These are phyloP conservation scores for Oxyscelio sp. DNA, from an alignment of 2,888 invertebrate genomes.

Conservation along the genomic window DNA sequence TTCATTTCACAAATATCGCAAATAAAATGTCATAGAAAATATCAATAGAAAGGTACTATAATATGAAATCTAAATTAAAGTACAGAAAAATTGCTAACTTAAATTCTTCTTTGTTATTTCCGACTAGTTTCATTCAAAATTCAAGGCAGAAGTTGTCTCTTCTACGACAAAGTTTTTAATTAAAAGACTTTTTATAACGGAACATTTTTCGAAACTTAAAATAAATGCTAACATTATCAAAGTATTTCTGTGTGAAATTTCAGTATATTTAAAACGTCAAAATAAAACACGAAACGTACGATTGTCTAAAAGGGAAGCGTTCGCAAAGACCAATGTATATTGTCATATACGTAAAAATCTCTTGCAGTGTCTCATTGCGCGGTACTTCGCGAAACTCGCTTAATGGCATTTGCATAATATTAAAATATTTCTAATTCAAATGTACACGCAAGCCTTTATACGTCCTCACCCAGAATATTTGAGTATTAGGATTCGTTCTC, in stretches of 20 bases:
- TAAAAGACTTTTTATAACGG: neutral
- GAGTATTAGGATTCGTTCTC: slow-evolving; percentile 82
- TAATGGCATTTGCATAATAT: slow-evolving; percentile 87
- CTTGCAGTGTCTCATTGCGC: slow-evolving; percentile 30
- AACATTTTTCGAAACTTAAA: neutral
- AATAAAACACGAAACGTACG: slow-evolving; percentile 4
- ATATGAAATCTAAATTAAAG: too few species aligned
- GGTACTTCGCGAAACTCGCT: slow-evolving; percentile 77
- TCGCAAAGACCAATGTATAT: slow-evolving; percentile 33
- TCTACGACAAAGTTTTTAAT: neutral
- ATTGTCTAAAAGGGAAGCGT: slow-evolving; percentile 61
- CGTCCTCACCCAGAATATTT: slow-evolving; percentile 73
- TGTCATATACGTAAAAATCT: slow-evolving; percentile 10
- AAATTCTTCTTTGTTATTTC: too few species aligned
- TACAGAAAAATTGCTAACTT: too few species aligned
- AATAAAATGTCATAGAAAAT: too few species aligned
- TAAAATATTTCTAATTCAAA: slow-evolving; percentile 86
- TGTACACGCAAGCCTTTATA: slow-evolving; percentile 61
- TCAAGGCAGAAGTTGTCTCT: neutral
- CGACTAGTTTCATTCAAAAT: neutral
- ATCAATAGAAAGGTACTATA: too few species aligned
- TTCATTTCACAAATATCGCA: too few species aligned
- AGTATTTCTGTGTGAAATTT: neutral
- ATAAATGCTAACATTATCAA: neutral
- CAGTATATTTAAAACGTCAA: neutral